Evolutionary conservation across 2,797 vertebrate genomes (phyloP), one percentile per base, ranked within the genome.

Genomic region (Lithobates pipiens): DNA sequence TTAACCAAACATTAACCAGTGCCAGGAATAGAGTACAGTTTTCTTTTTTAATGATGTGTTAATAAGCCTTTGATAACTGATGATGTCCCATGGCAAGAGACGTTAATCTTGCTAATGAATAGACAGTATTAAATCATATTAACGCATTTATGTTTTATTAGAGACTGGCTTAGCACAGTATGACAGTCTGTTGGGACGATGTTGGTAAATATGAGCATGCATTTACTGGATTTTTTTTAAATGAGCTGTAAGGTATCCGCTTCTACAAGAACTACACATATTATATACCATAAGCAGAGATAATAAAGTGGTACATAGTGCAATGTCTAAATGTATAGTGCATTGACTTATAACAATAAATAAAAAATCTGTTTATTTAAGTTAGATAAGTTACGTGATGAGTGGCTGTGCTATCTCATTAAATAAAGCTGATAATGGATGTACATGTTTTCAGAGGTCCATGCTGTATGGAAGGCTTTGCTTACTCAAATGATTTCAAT

Each of bases 81-180:
- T 76, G 44, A 76, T 54, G 25, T 76, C 46, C 74, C 74, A 57
- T 76, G 46, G 44, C 25, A 76, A 57, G 16, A 29, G 42, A 63
- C 54, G 65, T 77, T 77, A 63, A 77, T 77, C 76, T 57, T 61
- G 18, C 75, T 76, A 76, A 76, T 76, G 18, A 76, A 76, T 34
- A 76, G 75, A 57, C 25, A 76, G 44, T 61, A 76, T 76, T 76
- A 57, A 76, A 76, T 18, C 10, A 76, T 76, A 76, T 61, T 57
- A 76, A 61, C 29, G 27, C 16, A 50, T 76, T 74, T 50, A 74
- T 74, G n/a, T 27, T 74, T 74, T 74, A 74, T 46, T 15, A 50
- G 72, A 29, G 72, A 67, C 25, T 73, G 71, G 71, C 21, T 44
- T 42, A 74, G 42, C 72, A 25, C 39, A 74, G 72, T 74, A 39